Conservation (phyloP, 35 echinoderm and acorn worm genomes). For the Chiridota heheva region DNA sequence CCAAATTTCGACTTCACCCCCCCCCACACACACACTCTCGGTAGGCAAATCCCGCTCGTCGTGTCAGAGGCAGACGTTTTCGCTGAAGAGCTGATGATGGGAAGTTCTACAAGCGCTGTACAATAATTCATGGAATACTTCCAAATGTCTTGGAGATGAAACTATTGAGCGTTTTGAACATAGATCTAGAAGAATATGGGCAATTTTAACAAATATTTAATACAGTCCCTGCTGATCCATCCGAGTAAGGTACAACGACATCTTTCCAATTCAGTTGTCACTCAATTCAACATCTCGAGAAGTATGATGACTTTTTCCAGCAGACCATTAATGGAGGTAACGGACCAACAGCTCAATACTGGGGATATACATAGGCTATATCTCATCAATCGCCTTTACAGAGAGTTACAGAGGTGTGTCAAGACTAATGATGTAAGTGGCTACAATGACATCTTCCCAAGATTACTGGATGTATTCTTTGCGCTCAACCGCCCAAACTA, state of each 20-base stretch:
- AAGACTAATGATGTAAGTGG: conserved; percentile 28
- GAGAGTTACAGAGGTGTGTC: conserved; percentile 23
- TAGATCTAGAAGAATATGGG: conserved; percentile 34
- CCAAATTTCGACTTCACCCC: too few relatives aligned
- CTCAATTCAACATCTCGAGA: neutral
- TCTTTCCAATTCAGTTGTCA: neutral
- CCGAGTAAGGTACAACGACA: neutral
- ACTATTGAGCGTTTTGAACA: conserved; percentile 28
- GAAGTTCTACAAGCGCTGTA: conserved; percentile 90
- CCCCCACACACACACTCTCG: too few relatives aligned
- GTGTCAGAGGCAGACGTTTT: conserved; percentile 63
- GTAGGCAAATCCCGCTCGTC: too few relatives aligned
- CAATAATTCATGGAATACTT: conserved; percentile 59
- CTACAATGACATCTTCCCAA: conserved; percentile 23
- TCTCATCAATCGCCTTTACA: conserved; percentile 38
- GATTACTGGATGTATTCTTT: conserved; percentile 27
- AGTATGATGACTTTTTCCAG: conserved; percentile 25
- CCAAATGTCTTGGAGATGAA: conserved; percentile 69
- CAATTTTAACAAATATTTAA: conserved; percentile 49
- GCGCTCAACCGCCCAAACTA: conserved; percentile 49
- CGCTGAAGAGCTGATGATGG: conserved; percentile 69
- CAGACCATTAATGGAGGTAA: conserved; percentile 2
- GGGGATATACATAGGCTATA: conserved; percentile 33
- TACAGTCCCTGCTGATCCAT: conserved; percentile 22
- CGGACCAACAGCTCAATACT: conserved; percentile 21